Evolutionary conservation across 2,797 vertebrate species (phyloP), one percentile per base, ranked within the genome.

Genomic region (Pangasius sanitwongsei): DNA sequence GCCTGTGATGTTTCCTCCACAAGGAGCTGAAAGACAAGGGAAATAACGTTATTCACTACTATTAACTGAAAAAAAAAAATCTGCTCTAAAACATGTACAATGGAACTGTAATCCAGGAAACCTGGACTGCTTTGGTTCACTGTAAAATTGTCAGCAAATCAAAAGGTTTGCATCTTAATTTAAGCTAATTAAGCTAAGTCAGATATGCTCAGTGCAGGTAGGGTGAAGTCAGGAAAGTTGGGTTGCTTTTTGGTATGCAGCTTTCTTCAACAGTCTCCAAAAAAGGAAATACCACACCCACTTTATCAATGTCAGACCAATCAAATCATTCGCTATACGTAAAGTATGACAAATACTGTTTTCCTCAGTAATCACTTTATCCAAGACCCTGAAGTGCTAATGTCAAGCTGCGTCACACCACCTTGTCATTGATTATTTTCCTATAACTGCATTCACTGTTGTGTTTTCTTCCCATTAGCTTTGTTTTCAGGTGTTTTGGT

Each of bases 1-100:
- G 90, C 98, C 98, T 7, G 98, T 99, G 93, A 99, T 95, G 92
- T 99, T 99, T 80, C 98, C 98, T 92, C 98, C 98, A 93, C 98
- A 99, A 75, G 98, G 98, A 95, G 98, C 98, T 99, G 94, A 84
- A 96, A 89, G 28, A 5, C 48, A 23, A 85, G 25, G 7, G 25
- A 53, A 9, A 4, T 25, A 25, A 28, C 6, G 1, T 20, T 11
- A 34, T 48, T 75, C 23, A 48, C 3, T 25, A 5, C 28, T 28
- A 48, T 75, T 28, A 75, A 13, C 1, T 48, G 5, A 11, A 12
- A 25, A 44, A 72, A 41, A 25, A 74, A 41, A 37, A 41, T 5
- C 65, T 9, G 70, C 8, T 37, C 2, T 41, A 72, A 8, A 41
- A 72, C 7, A 44, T 67, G 15, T 67, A 31, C n/a, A 67, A 1